Evolutionary conservation across 2,113 vertebrate species (phyloP).

Genomic region (Gymnorhina tibicen): DNA sequence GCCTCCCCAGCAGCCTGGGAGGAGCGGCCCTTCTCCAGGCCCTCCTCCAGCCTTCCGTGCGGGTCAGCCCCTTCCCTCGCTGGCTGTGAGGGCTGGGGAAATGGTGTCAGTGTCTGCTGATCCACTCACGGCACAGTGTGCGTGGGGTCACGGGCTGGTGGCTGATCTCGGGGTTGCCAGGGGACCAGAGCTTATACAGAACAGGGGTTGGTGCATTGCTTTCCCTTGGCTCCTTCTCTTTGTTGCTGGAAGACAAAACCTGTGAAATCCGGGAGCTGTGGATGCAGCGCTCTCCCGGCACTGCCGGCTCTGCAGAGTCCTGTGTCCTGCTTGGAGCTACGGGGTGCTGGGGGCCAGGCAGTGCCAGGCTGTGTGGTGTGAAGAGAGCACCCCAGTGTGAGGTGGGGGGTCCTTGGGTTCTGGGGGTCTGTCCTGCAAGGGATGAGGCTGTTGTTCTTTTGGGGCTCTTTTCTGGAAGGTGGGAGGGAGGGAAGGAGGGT

Average conservation of each 20-base stretch:
- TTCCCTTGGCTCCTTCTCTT: background rate
- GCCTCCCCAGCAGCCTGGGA: background rate
- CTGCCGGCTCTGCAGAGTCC: background rate
- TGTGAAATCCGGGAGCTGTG: background rate
- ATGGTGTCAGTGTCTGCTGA: background rate
- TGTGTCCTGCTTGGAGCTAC: fast-evolving
- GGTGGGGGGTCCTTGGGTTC: background rate
- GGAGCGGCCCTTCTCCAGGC: background rate
- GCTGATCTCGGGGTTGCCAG: conserved; percentile 17
- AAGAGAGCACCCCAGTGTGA: background rate
- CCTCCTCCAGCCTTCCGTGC: fast-evolving
- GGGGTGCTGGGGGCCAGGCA: fast-evolving
- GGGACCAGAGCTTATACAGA: background rate
- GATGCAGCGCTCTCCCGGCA: background rate
- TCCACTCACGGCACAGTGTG: background rate
- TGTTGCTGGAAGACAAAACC: fast-evolving
- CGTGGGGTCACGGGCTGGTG: background rate
- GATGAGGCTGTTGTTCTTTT: background rate
- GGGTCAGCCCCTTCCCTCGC: background rate
- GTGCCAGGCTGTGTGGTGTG: fast-evolving
- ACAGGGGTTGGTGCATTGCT: background rate
- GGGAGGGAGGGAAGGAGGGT: background rate
- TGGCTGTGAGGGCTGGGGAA: background rate
- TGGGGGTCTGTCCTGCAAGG: background rate
- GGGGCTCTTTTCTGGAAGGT: background rate